Evolutionary conservation across 2,888 invertebrate genomes (phyloP).

Genomic region (Drosophila incognita): DNA sequence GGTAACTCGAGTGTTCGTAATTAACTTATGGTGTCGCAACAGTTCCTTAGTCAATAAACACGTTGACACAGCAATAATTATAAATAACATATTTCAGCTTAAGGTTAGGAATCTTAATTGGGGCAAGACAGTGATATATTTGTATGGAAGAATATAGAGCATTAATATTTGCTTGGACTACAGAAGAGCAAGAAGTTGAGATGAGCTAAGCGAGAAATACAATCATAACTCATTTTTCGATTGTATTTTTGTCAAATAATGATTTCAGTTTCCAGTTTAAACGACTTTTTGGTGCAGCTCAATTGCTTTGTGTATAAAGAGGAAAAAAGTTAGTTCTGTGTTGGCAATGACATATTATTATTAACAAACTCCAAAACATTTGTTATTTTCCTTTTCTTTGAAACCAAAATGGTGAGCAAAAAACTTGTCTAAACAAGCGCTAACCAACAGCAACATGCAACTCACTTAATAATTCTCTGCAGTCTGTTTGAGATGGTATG

Average conservation of each 20-base stretch:
- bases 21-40: not conserved
- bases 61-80: not conserved
- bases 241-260: not conserved
- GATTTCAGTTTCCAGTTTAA: not conserved
- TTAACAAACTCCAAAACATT: not conserved
- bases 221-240: not conserved
- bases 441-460: not conserved
- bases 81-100: not conserved
- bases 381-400: not conserved
- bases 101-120: not conserved
- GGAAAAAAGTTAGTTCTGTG: not conserved
- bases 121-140: not conserved
- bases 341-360: not conserved
- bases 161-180: not conserved
- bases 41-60: not conserved
- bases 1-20: not conserved
- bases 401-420: not conserved
- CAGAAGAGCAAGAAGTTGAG: not conserved
- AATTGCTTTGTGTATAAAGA: not conserved
- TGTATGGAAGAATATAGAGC: not conserved
- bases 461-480: not conserved
- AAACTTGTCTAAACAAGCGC: not conserved
- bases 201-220: not conserved
- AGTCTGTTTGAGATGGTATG: not conserved
- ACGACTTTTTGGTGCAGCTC: not conserved